Evolutionary conservation across 2,113 vertebrate species (phyloP).

Genomic region (Regulus satrapa): DNA sequence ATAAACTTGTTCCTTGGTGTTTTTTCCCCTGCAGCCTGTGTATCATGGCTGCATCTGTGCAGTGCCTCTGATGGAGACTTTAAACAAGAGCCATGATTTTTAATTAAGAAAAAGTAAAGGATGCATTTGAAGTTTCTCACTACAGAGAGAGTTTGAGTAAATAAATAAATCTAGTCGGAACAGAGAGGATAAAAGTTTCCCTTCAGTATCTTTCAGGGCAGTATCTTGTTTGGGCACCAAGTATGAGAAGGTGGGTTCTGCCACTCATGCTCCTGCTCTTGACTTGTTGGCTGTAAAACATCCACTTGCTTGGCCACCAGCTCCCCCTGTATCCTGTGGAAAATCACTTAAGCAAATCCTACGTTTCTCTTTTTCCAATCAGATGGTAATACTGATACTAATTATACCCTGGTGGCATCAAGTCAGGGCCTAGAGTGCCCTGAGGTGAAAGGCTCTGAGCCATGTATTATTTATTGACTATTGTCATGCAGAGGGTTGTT

Average conservation of each 20-base stretch:
- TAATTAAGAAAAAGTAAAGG: neutral
- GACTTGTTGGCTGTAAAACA: neutral
- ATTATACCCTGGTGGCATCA: neutral
- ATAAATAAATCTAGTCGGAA: neutral
- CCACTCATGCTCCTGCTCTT: neutral
- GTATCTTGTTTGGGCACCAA: neutral
- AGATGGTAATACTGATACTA: neutral
- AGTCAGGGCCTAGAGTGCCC: neutral
- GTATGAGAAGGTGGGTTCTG: neutral
- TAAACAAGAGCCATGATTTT: neutral
- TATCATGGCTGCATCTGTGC: neutral
- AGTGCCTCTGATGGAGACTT: neutral
- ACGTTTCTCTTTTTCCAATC: neutral
- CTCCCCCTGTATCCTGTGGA: neutral
- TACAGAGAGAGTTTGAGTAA: neutral
- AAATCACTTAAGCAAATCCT: neutral
- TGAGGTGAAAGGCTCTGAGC: constrained; percentile 2
- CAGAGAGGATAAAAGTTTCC: neutral
- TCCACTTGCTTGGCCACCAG: neutral
- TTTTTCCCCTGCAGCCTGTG: neutral
- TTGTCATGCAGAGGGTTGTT: neutral
- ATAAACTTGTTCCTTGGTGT: fast-evolving
- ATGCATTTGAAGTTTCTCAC: neutral
- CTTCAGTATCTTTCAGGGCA: neutral
- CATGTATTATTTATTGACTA: constrained; percentile 53